Evolutionary conservation across 2,797 vertebrate genomes (phyloP), one percentile per base, ranked within the genome.

Genomic region (Crypturellus tataupa): DNA sequence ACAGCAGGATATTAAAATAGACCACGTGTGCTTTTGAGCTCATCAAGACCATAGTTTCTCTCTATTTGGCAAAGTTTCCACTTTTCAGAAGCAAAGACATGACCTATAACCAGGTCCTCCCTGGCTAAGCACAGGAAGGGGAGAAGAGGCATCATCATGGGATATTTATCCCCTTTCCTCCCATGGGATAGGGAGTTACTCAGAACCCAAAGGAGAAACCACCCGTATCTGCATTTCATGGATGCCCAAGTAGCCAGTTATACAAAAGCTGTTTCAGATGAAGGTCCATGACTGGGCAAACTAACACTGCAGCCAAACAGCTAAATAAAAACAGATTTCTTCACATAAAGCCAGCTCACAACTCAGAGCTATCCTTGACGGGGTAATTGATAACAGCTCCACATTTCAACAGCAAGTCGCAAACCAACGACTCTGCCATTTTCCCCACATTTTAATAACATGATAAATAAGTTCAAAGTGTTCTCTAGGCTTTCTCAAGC

Each of bases 331-430:
- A 15, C 86, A 87, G 46, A 80, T 91, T 90, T 93, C 33, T 72
- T 79, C 11, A 8, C 2, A 27, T 37, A 80, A 33, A 1, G 3
- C 78, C 68, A 80, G 29, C 88, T 92, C 46, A 35, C 42, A 64
- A 18, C 14, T 6, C 47, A 68, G 63, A 78, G 31, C 20, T 80
- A 23, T 76, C 90, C 78, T 62, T 55, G 58, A 40, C 13, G 3
- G 72, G 44, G 20, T 93, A 93, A 95, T 94, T 95, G 58, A 9
- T 56, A 90, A 65, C 86, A 85, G 90, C 64, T 69, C 53, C 64
- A 55, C 59, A 47, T 85, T 83, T 92, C 90, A 80, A 46, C 58
- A 89, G 71, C 83, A 78, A 73, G 88, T 60, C 80, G 87, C 72
- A 76, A 88, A 82, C 88, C 89, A 90, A 83, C 11, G 62, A 63